A percentile compares a stretch with the other conserved stretches of the same genome.
Conservation (phyloP, 2,797 vertebrate species). For the Knipowitschia caucasica region DNA sequence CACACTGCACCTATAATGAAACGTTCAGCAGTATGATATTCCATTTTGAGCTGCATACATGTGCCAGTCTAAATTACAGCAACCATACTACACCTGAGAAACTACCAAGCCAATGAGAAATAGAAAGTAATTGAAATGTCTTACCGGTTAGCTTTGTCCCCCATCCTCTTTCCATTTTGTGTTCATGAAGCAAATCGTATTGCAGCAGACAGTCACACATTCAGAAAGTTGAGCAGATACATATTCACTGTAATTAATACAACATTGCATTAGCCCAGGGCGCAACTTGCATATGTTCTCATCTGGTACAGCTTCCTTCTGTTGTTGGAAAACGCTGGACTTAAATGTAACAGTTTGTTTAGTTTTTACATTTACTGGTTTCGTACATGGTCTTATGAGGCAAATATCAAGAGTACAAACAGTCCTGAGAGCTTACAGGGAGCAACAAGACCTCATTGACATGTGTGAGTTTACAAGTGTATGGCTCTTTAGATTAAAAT, state of each 20-base stretch:
- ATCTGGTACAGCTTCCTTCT: constrained; percentile 39
- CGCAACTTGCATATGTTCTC: constrained; percentile 34
- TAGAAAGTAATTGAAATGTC: constrained; percentile 7
- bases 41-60: constrained; percentile 21
- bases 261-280: constrained; percentile 53
- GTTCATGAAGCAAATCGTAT: constrained; percentile 69
- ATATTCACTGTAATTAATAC: constrained; percentile 57
- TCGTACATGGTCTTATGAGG: too few relatives aligned
- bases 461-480: too few relatives aligned
- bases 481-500: too few relatives aligned
- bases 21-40: background rate
- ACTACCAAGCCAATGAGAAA: too few relatives aligned
- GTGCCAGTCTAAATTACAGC: background rate
- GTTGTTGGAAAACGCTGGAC: too few relatives aligned
- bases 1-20: constrained; percentile 28
- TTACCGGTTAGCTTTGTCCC: constrained; percentile 51
- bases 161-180: constrained; percentile 44
- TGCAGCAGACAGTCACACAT: constrained; percentile 56
- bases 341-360: too few relatives aligned
- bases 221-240: constrained; percentile 45
- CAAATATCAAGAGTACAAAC: too few relatives aligned
- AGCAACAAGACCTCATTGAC: too few relatives aligned
- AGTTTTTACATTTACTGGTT: too few relatives aligned
- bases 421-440: too few relatives aligned
- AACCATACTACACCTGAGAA: background rate